Conservation (phyloP, 30 jellyfish, hydroid and myxozoan species). For the Hydractinia symbiolongicarpus region DNA sequence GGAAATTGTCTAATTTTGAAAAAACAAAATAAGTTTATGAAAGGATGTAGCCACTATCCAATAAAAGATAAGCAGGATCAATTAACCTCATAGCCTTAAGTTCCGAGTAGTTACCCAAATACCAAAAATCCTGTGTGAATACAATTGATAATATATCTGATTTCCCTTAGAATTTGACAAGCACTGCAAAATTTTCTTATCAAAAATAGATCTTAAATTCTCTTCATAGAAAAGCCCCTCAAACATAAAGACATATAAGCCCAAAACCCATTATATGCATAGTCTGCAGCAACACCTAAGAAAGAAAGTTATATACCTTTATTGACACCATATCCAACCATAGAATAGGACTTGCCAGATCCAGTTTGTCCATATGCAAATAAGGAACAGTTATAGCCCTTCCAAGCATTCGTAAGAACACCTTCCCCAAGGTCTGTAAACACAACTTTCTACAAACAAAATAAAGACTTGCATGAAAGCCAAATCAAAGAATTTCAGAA, state of each 20-base stretch:
- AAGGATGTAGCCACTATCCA: too few species aligned
- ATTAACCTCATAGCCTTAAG: too few species aligned
- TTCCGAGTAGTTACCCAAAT: too few species aligned
- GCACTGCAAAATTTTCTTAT: too few species aligned
- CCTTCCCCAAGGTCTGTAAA: constrained; percentile 89
- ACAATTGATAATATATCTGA: too few species aligned
- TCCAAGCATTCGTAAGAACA: constrained; percentile 91
- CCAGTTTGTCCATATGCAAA: constrained; percentile 99
- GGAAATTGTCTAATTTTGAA: too few species aligned
- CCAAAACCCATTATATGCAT: not conserved
- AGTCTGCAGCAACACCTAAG: not conserved
- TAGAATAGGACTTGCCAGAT: constrained; percentile 95
- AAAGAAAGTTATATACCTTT: constrained; percentile 43
- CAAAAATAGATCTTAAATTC: not conserved
- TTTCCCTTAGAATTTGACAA: too few species aligned
- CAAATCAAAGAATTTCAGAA: too few species aligned
- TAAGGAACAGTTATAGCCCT: constrained; percentile 85
- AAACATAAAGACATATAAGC: not conserved
- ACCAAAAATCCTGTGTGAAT: too few species aligned
- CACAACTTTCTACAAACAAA: constrained; percentile 55
- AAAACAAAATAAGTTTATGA: too few species aligned
- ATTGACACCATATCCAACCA: constrained; percentile 96
- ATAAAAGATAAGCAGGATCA: too few species aligned
- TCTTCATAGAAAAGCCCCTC: not conserved
- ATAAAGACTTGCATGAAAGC: not conserved